Evolutionary conservation across 2,797 vertebrate species (phyloP).

Genomic region (Acanthurus tractus): DNA sequence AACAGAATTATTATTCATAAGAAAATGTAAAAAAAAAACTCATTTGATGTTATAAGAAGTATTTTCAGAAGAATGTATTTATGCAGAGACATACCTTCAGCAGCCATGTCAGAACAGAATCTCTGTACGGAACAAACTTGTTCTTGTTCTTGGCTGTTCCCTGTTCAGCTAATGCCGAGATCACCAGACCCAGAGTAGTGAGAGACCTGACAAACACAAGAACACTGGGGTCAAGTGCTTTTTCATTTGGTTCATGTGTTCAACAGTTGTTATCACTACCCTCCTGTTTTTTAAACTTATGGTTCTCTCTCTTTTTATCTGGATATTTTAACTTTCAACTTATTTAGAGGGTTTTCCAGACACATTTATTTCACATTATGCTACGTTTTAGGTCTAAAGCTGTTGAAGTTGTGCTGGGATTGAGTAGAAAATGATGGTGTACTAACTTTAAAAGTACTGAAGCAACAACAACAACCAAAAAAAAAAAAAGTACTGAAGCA

Average conservation of each 20-base stretch:
- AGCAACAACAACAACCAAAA: too few relatives aligned
- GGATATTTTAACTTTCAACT: not conserved
- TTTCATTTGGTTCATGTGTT: conserved; percentile 5
- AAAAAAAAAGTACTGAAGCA: too few relatives aligned
- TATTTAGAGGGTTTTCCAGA: not conserved
- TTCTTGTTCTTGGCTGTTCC: conserved; percentile 91
- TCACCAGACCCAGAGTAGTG: conserved; percentile 88
- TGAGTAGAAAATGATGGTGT: too few relatives aligned
- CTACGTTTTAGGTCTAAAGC: not conserved
- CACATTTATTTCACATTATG: not conserved
- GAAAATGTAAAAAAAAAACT: too few relatives aligned
- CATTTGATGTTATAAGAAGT: too few relatives aligned
- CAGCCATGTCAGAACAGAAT: conserved; percentile 95
- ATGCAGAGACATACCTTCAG: conserved; percentile 85
- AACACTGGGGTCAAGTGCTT: not conserved
- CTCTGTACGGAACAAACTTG: conserved; percentile 95
- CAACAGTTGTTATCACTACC: not conserved
- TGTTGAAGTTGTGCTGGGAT: too few relatives aligned
- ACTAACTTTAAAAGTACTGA: too few relatives aligned
- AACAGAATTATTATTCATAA: not conserved
- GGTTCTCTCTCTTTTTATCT: not conserved
- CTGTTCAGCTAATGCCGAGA: conserved; percentile 89
- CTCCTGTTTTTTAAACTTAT: not conserved
- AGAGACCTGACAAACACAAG: conserved; percentile 79
- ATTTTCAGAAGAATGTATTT: not conserved